Evolutionary conservation across 2,797 vertebrate genomes (phyloP).

Genomic region (Enteromius trimaculatus): DNA sequence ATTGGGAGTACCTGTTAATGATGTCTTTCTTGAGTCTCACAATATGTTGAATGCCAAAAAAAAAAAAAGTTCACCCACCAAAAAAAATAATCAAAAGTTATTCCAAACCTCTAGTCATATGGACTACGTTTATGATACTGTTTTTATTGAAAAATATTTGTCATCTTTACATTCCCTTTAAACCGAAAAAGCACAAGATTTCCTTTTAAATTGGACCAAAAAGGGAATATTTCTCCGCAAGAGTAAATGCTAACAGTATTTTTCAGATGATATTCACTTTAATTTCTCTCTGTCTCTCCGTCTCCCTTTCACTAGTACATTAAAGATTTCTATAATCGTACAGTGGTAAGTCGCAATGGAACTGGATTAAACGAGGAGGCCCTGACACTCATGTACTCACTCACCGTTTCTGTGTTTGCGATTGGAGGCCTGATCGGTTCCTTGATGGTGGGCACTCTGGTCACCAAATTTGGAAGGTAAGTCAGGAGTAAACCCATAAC

Average conservation of each 20-base stretch:
- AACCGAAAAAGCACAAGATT: not conserved
- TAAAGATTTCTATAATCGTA: slow-evolving; percentile 89
- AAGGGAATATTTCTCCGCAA: not conserved
- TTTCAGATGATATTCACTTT: not conserved
- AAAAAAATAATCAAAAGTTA: not conserved
- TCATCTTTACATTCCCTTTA: not conserved
- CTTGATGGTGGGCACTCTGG: slow-evolving; percentile 83
- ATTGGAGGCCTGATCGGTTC: slow-evolving; percentile 87
- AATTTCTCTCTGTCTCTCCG: slow-evolving; percentile 22
- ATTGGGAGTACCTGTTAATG: not conserved
- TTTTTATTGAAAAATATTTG: not conserved
- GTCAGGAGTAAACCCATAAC: slow-evolving; percentile 55
- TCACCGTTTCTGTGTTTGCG: slow-evolving; percentile 88
- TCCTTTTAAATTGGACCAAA: too few species aligned
- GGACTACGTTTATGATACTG: not conserved
- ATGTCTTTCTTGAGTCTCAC: not conserved
- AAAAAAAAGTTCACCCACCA: not conserved
- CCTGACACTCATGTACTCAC: slow-evolving; percentile 86
- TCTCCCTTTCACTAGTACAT: slow-evolving; percentile 77
- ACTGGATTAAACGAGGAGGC: slow-evolving; percentile 70
- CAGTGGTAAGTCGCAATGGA: slow-evolving; percentile 79
- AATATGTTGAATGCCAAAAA: not conserved
- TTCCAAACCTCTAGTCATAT: not conserved
- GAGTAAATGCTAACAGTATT: not conserved
- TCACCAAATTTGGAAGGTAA: slow-evolving; percentile 87